phyloP scores from a whole-genome alignment of 2,888 invertebrate genomes.

The Archips crataeganus region DNA sequence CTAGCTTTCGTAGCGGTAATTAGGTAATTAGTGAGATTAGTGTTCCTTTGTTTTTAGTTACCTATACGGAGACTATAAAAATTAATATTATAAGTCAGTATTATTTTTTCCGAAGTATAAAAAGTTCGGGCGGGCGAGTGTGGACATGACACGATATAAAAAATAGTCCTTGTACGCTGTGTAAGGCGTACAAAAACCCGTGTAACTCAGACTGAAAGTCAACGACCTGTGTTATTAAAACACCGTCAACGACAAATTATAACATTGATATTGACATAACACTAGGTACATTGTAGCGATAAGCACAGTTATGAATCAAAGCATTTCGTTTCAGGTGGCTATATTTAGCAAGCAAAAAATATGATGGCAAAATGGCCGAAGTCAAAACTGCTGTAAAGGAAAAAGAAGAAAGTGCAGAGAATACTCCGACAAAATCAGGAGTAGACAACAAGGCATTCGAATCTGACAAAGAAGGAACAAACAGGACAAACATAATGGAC shows the following conservation, averaged over 20 bases:
- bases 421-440: constrained; percentile 61
- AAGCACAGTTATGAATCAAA: neutral
- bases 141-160: neutral
- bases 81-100: too few relatives aligned
- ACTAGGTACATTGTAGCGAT: neutral
- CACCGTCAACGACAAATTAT: neutral
- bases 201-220: neutral
- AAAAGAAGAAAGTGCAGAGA: constrained; percentile 53
- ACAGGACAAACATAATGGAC: constrained; percentile 52
- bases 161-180: neutral
- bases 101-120: too few relatives aligned
- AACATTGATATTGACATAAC: constrained; percentile 1
- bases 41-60: too few relatives aligned
- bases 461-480: constrained; percentile 66
- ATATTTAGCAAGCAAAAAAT: constrained; percentile 88
- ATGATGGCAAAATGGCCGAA: constrained; percentile 59
- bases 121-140: too few relatives aligned
- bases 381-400: constrained; percentile 50
- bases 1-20: too few relatives aligned
- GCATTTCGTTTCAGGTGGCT: constrained; percentile 86
- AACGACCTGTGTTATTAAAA: constrained; percentile 6
- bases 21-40: too few relatives aligned
- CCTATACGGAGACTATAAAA: too few relatives aligned
- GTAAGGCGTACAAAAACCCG: neutral
- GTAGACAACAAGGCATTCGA: constrained; percentile 79